These are phyloP conservation scores for Ischnura elegans DNA, from an alignment of 2,888 invertebrate genomes.

Conservation along the genomic window DNA sequence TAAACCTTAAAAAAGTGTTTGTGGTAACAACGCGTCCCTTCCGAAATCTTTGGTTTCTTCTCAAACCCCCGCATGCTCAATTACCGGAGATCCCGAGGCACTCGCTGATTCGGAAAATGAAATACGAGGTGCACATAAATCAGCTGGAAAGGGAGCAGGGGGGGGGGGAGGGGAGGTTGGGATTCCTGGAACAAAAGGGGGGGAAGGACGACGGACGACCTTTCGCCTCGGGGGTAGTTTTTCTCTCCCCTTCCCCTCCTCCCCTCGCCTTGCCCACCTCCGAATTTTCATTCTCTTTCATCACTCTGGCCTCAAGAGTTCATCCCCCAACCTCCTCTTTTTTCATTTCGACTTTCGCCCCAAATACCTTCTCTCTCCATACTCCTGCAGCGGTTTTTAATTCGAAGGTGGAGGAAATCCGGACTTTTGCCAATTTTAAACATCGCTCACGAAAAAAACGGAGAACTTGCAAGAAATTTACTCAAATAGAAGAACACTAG, in stretches of 20 bases:
- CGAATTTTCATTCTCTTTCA: not conserved
- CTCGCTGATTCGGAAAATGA: slow-evolving; percentile 61
- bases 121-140: slow-evolving; percentile 61
- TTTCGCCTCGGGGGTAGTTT: slow-evolving; percentile 1
- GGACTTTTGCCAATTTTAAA: too few species aligned
- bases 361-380: too few species aligned
- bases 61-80: slow-evolving; percentile 25
- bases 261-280: not conserved
- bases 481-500: too few species aligned
- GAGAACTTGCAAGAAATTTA: too few species aligned
- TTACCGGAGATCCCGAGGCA: slow-evolving; percentile 44
- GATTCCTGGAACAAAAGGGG: not conserved
- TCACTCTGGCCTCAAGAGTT: not conserved
- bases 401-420: too few species aligned
- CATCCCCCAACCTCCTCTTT: not conserved
- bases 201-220: not conserved
- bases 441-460: too few species aligned
- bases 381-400: too few species aligned
- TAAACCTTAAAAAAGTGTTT: not conserved
- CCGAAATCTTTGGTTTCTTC: not conserved
- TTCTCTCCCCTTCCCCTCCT: not conserved
- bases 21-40: not conserved
- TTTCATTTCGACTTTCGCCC: not conserved
- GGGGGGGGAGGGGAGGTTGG: not conserved
- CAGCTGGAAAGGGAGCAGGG: not conserved